Conservation (phyloP, 2,113 vertebrate species). For the Cryptomyrus ogoouensis region DNA sequence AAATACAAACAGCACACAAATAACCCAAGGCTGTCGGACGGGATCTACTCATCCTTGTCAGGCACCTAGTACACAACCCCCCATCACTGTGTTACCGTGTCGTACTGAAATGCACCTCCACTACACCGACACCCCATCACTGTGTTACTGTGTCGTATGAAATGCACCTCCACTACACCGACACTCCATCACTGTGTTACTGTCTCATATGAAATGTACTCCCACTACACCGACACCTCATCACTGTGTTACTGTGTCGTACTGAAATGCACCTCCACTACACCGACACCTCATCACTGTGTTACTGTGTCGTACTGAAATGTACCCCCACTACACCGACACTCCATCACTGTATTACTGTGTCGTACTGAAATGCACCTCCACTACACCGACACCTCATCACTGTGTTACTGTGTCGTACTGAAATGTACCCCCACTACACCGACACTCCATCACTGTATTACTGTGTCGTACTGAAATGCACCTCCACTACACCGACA, state of each 20-base stretch:
- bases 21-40: background rate
- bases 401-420: background rate
- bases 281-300: background rate
- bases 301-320: background rate
- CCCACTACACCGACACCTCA: background rate
- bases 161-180: background rate
- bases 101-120: background rate
- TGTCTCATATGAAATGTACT: background rate
- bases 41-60: background rate
- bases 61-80: background rate
- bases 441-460: background rate
- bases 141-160: background rate
- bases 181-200: background rate
- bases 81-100: background rate
- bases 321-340: background rate
- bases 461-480: background rate
- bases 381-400: too few relatives aligned
- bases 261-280: background rate
- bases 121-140: background rate
- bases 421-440: background rate
- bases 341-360: background rate
- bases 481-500: background rate
- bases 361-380: background rate
- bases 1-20: background rate
- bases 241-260: background rate